Percentiles rank a stretch among this genome's conserved stretches.
These are phyloP conservation scores for Pygoscelis adeliae DNA, from an alignment of 2,113 vertebrate species.

Conservation along the genomic window DNA sequence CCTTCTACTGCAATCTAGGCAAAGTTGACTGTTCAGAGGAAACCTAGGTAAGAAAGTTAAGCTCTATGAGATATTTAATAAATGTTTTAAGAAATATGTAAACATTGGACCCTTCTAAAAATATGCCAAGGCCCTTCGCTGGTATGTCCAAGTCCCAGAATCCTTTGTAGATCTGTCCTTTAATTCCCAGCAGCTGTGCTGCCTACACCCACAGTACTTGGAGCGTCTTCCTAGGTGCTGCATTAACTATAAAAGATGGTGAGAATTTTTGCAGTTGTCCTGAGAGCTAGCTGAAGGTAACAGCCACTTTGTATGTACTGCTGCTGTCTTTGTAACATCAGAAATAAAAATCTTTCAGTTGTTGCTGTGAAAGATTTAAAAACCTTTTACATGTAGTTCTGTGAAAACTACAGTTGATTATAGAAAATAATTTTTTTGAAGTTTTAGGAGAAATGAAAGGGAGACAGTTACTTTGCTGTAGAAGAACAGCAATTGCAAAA, in stretches of 20 bases:
- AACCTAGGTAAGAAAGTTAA: not conserved
- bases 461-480: not conserved
- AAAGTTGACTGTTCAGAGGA: not conserved
- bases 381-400: not conserved
- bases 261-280: not conserved
- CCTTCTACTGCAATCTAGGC: not conserved
- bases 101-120: not conserved
- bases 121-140: not conserved
- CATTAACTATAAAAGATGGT: not conserved
- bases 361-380: not conserved
- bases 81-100: not conserved
- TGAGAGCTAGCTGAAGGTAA: not conserved
- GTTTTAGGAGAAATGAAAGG: not conserved
- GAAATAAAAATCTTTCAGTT: not conserved
- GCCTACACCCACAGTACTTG: not conserved
- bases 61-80: not conserved
- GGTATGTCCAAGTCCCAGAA: not conserved
- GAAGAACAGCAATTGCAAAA: not conserved
- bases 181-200: not conserved
- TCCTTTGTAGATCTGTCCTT: not conserved
- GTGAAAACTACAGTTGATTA: not conserved
- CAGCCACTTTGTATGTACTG: not conserved
- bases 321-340: not conserved
- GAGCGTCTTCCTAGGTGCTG: not conserved
- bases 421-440: not conserved